Evolutionary conservation across 1,140 invertebrate genomes (phyloP), one percentile per base, ranked within the genome.

Genomic region (Danaus melanippus): DNA sequence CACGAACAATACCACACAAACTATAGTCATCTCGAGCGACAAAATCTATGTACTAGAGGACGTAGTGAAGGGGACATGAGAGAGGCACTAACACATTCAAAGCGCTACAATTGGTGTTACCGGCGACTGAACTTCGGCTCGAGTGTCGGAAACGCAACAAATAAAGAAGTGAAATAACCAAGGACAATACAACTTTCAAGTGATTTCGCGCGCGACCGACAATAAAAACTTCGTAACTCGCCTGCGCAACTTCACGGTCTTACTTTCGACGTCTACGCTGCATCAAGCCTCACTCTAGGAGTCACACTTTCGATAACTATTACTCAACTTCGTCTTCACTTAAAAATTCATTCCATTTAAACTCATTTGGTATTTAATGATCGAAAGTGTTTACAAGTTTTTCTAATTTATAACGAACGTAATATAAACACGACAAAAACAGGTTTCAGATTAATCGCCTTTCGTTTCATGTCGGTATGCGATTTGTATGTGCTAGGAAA

Each of bases 131-230:
- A 80, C 74, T 80, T 75, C 76, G 74, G 67, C 66, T 76, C 71
- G 67, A 71, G 76, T 79, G 75, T 84, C 78, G 80, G 79, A 83
- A 84, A 82, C 71, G 74, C 72, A 72, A 72, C 69, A 74, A 85
- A 81, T 81, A 84, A 84, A 84, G 79, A 82, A 86, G 79, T 83
- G 78, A 84, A 86, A 83, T 82, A 86, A 74, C 79, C 81, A 86
- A 86, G 83, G 83, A 84, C 83, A 84, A 79, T 79, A 79, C 79
- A 80, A 86, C 83, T 86, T 86, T 86, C 83, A 80, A 86, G 76
- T 80, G 83, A 86, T 86, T 86, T 86, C 83, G 83, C 83, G 83
- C 79, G 79, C 83, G 62, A 75, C 78, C 80, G 77, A 83, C 83
- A 80, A 82, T 84, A 86, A 86, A 84, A 86, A 86, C 79, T 85